Conservation (phyloP, 92 coral and sea anemone genomes). For the Pocillopora grandis region DNA sequence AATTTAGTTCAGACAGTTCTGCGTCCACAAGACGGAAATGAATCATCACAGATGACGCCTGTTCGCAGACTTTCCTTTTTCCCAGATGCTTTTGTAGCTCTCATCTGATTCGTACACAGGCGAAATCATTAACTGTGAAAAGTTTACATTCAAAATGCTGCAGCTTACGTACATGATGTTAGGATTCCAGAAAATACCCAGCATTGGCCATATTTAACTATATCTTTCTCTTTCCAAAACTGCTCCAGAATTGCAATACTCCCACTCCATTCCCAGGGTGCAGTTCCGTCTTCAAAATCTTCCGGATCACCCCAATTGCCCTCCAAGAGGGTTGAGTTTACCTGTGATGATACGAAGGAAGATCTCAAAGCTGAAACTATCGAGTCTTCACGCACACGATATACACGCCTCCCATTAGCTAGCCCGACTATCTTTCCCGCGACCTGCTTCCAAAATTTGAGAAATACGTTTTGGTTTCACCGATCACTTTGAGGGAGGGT, state of each 20-base stretch:
- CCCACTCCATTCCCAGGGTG: slow-evolving; percentile 31
- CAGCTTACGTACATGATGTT: slow-evolving; percentile 37
- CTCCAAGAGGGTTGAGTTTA: slow-evolving; percentile 22
- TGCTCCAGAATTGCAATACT: slow-evolving; percentile 38
- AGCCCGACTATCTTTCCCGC: no score
- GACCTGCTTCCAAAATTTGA: no score
- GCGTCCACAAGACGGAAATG: no score
- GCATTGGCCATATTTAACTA: slow-evolving; percentile 45
- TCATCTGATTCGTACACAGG: no score
- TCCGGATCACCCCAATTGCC: slow-evolving; percentile 30
- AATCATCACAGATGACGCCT: no score
- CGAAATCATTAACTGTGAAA: not conserved
- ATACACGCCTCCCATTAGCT: no score
- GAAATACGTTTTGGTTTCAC: no score
- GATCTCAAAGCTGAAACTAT: not conserved
- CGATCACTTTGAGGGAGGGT: no score
- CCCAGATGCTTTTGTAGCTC: no score
- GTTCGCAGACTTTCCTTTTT: no score
- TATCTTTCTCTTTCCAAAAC: slow-evolving; percentile 17
- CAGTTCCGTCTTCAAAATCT: not conserved
- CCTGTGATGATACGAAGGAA: slow-evolving; percentile 1
- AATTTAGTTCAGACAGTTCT: no score
- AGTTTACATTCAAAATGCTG: not conserved
- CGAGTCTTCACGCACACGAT: no score
- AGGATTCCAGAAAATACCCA: slow-evolving; percentile 94